Percentiles rank a stretch among this genome's conserved stretches.
Conservation (phyloP, 2,797 vertebrate genomes). For the Tympanoctomys barrerae region DNA sequence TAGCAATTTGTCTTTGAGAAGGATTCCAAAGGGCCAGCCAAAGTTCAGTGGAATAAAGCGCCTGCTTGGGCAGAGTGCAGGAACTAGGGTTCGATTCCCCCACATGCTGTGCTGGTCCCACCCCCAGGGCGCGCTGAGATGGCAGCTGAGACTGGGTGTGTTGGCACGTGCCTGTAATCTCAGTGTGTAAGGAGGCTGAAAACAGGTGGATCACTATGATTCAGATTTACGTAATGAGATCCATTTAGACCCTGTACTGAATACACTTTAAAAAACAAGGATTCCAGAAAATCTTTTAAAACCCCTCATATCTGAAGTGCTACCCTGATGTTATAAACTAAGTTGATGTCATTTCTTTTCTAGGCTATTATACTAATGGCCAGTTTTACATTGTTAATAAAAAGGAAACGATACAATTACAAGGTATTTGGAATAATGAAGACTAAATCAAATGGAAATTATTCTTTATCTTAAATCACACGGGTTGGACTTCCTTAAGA, state of each 20-base stretch:
- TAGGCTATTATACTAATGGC: not conserved
- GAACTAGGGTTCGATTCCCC: no score
- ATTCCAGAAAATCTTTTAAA: not conserved
- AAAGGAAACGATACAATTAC: not conserved
- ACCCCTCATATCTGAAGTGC: not conserved
- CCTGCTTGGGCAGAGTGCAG: no score
- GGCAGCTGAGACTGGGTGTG: no score
- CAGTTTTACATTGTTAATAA: slow-evolving; percentile 20
- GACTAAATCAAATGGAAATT: not conserved
- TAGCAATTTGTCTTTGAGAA: not conserved
- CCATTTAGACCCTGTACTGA: no score
- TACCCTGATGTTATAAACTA: not conserved
- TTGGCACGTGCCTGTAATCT: no score
- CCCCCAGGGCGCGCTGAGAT: no score
- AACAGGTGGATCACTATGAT: no score
- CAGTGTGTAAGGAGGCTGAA: no score
- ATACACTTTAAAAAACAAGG: not conserved
- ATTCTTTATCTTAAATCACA: slow-evolving; percentile 32
- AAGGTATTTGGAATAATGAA: slow-evolving; percentile 28
- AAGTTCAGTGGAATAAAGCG: no score
- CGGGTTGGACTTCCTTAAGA: not conserved
- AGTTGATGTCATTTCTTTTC: not conserved
- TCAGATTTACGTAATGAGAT: no score
- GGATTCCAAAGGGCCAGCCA: not conserved
- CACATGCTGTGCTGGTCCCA: no score